These are phyloP conservation scores for Echinops telfairi DNA, from an alignment of 2,113 vertebrate species.

Conservation along the genomic window DNA sequence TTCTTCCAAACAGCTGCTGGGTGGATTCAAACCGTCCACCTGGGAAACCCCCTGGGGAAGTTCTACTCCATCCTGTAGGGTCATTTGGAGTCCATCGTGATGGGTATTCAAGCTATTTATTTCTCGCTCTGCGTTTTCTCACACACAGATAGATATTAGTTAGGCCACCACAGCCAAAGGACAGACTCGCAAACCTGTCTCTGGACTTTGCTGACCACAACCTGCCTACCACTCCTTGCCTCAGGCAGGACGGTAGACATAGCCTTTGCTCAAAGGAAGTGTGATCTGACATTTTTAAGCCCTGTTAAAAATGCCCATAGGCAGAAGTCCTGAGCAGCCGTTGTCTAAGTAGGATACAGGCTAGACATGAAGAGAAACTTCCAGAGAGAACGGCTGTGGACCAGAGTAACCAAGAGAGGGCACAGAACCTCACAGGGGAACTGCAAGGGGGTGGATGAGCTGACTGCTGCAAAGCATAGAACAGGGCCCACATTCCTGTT, in stretches of 20 bases:
- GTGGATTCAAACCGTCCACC: too few relatives aligned
- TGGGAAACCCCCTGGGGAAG: too few relatives aligned
- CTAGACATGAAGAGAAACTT: neutral
- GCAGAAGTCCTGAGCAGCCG: neutral
- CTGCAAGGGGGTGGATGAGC: neutral
- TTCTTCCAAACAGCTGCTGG: too few relatives aligned
- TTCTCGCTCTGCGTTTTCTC: neutral
- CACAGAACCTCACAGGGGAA: neutral
- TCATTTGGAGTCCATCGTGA: too few relatives aligned
- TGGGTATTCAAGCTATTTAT: too few relatives aligned
- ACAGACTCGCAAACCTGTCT: neutral
- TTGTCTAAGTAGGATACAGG: neutral
- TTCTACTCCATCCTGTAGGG: too few relatives aligned
- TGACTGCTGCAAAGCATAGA: neutral
- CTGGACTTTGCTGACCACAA: neutral
- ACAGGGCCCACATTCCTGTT: neutral
- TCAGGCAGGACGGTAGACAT: neutral
- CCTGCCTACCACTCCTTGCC: neutral
- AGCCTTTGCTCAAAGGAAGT: slow-evolving; percentile 36
- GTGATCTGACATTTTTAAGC: slow-evolving; percentile 23
- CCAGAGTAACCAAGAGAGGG: slow-evolving; percentile 3
- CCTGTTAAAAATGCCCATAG: neutral
- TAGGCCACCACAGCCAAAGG: neutral
- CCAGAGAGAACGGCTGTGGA: neutral
- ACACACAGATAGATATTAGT: neutral